A percentile compares a stretch with the other conserved stretches of the same genome.
Evolutionary conservation across 1,140 invertebrate genomes (phyloP).

Genomic region (Parapsyche elsis): DNA sequence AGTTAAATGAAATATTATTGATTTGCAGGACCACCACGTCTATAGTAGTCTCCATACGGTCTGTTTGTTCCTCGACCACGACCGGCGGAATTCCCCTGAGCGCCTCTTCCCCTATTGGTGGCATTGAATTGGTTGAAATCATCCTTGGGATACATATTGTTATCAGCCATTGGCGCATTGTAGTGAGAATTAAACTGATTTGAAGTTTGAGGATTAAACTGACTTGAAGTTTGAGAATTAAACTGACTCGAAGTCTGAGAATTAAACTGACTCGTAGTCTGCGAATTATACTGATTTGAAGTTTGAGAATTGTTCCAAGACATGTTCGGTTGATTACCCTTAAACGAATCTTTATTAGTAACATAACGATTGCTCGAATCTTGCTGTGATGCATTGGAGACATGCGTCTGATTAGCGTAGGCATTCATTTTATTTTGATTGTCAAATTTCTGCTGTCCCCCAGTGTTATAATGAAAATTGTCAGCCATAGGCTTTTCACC

Average conservation of each 20-base stretch:
- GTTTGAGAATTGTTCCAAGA: constrained; percentile 9
- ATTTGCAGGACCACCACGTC: neutral
- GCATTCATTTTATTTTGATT: neutral
- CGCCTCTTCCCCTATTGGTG: neutral
- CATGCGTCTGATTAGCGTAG: neutral
- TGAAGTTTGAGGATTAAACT: constrained; percentile 5
- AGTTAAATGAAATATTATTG: neutral
- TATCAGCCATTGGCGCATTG: neutral
- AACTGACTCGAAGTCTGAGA: too few species aligned
- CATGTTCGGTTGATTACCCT: neutral
- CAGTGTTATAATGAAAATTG: neutral
- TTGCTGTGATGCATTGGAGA: neutral
- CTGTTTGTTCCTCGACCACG: constrained; percentile 13
- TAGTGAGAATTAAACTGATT: neutral
- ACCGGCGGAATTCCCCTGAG: neutral
- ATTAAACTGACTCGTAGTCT: neutral
- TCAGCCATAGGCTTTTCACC: neutral
- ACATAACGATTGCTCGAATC: neutral
- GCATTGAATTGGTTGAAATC: neutral
- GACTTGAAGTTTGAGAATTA: too few species aligned
- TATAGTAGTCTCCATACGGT: neutral
- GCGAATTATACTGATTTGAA: neutral
- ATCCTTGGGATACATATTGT: neutral
- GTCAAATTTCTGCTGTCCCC: neutral
- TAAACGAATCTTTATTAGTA: neutral